phyloP scores from a whole-genome alignment of 2,113 vertebrate genomes.

The Buteo buteo region DNA sequence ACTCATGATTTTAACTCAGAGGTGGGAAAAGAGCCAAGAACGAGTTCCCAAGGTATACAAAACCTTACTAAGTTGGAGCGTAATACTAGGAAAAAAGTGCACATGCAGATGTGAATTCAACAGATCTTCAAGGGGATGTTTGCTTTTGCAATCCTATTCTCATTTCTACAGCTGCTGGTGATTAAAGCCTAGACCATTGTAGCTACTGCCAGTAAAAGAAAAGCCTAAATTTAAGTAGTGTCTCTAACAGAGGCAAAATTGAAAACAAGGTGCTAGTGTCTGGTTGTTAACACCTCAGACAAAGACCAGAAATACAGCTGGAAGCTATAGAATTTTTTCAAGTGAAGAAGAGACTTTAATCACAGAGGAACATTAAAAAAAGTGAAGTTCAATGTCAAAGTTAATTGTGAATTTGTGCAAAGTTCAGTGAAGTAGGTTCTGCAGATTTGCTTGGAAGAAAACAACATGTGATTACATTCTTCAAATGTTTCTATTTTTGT shows the following conservation, averaged over 20 bases:
- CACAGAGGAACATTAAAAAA: background rate
- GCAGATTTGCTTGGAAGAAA: background rate
- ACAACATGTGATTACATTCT: background rate
- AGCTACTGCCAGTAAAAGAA: conserved; percentile 5
- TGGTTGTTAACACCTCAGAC: conserved; percentile 21
- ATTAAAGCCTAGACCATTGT: conserved; percentile 9
- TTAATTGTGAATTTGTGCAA: background rate
- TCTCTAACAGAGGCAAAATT: background rate
- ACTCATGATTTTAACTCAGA: background rate
- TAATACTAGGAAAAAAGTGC: background rate
- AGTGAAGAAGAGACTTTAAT: background rate
- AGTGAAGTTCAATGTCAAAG: background rate
- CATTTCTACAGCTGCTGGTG: conserved; percentile 19
- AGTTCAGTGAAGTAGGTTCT: background rate
- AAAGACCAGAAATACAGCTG: conserved; percentile 3
- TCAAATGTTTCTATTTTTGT: background rate
- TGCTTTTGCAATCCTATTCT: conserved; percentile 30
- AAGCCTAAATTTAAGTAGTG: background rate
- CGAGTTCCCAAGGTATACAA: background rate
- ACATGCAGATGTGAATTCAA: conserved; percentile 4
- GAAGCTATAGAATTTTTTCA: background rate
- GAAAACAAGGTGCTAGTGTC: conserved; percentile 29
- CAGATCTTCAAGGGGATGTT: background rate
- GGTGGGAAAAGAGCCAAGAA: background rate
- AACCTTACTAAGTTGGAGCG: background rate